Base-by-base conservation (phyloP, 2,797 vertebrate genomes). In the Labroides dimidiatus region DNA sequence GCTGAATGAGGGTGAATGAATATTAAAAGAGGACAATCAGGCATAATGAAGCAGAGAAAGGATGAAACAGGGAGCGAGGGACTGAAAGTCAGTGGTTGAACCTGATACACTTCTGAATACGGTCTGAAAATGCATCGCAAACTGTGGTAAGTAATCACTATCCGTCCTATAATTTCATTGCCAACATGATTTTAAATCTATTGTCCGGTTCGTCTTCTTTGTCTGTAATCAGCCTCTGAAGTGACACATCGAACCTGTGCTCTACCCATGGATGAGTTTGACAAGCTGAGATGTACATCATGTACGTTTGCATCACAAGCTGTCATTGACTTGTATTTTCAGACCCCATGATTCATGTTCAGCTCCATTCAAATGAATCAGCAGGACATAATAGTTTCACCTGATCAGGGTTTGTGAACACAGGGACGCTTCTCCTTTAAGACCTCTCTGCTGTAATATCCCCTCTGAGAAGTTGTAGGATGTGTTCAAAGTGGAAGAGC, bases 41-140 rank as follows among this genome's bases (percentile, higher is more conserved):
- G 73, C 55, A 83, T 67, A 80, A 68, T 61, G 75, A 70, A 75
- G 69, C 60, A 71, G 70, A 75, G 66, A 62, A 30, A 69, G 58
- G 62, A 64, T 16, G n/a, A 76, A 64, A 63, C 0, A 50, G 17
- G 42, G 12, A 62, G 20, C 11, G 4, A 33, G 14, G 2, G 19
- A 24, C 11, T 23, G 37, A 57, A 24, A 48, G 61, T 44, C 39
- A 65, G 55, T 79, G 63, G 64, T 53, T 67, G 78, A 59, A 63
- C 60, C 77, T 62, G 77, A 84, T 64, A 72, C 53, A 63, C 52
- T 64, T 76, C 42, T 57, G 58, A 41, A 56, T 49, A 66, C 52
- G 21, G 44, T 60, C 60, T 41, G 37, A 89, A 47, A 57, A 93
- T 93, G 91, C 91, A 89, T 13, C 90, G 90, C 60, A 93, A 85